Evolutionary conservation across 2,888 invertebrate genomes (phyloP).

Genomic region (Furcula furcula): DNA sequence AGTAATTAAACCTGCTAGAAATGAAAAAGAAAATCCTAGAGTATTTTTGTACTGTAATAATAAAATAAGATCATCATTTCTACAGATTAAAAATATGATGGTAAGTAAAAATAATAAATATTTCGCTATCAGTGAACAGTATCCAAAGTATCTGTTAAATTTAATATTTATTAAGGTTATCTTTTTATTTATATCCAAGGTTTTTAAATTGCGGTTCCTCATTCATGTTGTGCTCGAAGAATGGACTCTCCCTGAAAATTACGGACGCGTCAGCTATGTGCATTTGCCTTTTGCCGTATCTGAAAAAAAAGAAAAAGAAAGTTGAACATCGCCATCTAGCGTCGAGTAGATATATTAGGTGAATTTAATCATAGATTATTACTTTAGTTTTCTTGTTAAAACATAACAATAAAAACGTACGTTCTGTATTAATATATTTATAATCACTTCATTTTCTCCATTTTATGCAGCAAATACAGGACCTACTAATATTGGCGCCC

Average conservation of each 20-base stretch:
- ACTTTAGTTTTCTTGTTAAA: too few species aligned
- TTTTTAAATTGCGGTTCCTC: constrained; percentile 60
- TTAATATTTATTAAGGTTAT: too few species aligned
- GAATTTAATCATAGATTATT: too few species aligned
- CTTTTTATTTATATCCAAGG: constrained; percentile 59
- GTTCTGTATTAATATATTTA: too few species aligned
- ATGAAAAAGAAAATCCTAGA: too few species aligned
- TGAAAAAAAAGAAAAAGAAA: constrained; percentile 39
- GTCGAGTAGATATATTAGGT: background rate
- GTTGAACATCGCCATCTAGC: constrained; percentile 4
- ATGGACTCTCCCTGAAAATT: constrained; percentile 66
- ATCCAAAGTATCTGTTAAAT: constrained; percentile 12
- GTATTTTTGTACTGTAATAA: too few species aligned
- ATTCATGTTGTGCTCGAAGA: constrained; percentile 55
- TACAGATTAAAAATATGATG: background rate
- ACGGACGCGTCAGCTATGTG: constrained; percentile 72
- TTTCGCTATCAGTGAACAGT: constrained; percentile 1
- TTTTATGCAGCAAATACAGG: too few species aligned
- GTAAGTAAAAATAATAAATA: background rate
- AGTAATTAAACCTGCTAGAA: too few species aligned
- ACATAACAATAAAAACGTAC: too few species aligned
- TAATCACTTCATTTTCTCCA: too few species aligned
- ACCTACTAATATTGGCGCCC: constrained; percentile 24
- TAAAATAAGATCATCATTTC: background rate
- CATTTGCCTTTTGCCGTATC: constrained; percentile 74